A percentile compares a stretch with the other conserved stretches of the same genome.
These are phyloP conservation scores for Caenorhabditis remanei DNA, from an alignment of 1,140 invertebrate genomes.

Conservation along the genomic window DNA sequence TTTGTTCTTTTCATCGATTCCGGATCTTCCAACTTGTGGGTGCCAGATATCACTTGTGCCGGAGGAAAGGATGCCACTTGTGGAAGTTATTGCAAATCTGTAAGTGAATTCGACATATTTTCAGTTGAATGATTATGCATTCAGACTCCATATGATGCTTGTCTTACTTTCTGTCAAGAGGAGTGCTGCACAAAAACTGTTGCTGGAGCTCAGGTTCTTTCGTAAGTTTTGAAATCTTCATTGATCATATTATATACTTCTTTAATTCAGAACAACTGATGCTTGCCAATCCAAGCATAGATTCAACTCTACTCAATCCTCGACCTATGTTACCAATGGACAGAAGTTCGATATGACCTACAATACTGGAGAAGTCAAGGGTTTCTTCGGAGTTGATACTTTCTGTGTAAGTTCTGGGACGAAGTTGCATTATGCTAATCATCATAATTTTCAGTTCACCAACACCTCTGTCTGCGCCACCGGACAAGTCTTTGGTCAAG, in stretches of 20 bases:
- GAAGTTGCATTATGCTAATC: background rate
- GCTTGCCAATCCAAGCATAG: slow-evolving; percentile 56
- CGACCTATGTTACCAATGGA: slow-evolving; percentile 33
- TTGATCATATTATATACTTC: too few relatives aligned
- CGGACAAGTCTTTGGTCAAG: slow-evolving; percentile 66
- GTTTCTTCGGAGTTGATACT: slow-evolving; percentile 51
- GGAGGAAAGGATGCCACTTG: slow-evolving; percentile 13
- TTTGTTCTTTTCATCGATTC: slow-evolving; percentile 59
- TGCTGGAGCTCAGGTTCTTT: background rate
- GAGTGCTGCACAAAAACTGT: slow-evolving; percentile 49
- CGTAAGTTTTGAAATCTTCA: background rate
- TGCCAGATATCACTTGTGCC: slow-evolving; percentile 38
- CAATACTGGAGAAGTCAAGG: slow-evolving; percentile 58
- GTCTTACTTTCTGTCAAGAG: slow-evolving; percentile 57
- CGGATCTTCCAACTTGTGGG: slow-evolving; percentile 59
- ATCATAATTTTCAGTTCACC: slow-evolving; percentile 43
- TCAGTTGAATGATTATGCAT: background rate
- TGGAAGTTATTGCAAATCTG: slow-evolving; percentile 57
- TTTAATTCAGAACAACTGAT: slow-evolving; percentile 26
- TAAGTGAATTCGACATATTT: background rate
- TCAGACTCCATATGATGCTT: slow-evolving; percentile 55
- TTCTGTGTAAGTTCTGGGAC: slow-evolving; percentile 55
- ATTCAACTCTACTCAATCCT: slow-evolving; percentile 41
- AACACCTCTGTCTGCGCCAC: slow-evolving; percentile 58
- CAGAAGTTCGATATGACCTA: slow-evolving; percentile 53